Evolutionary conservation across 2,888 invertebrate species (phyloP), one percentile per base, ranked within the genome.

Genomic region (Stegana nigrithorax): DNA sequence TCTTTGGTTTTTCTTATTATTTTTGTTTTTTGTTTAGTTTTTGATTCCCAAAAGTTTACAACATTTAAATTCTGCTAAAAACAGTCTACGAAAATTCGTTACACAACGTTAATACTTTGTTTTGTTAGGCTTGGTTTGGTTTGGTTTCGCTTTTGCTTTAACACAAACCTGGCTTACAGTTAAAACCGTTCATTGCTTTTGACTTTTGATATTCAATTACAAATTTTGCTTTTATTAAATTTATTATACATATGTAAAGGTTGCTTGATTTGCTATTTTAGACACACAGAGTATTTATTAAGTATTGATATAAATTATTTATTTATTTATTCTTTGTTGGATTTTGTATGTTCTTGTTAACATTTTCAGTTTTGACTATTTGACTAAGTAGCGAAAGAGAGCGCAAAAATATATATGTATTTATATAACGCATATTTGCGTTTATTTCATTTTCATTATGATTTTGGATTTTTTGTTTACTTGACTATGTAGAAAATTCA

Each of bases 401-500:
- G 42, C 53, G 36, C 53, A 55, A 55, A 55, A 55, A 55, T 55
- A n/a, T 44, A 59, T 39, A 62, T 53, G 4, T 26, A 42, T n/a
- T 27, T 55, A 29, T 57, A 39, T 55, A 58, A 29, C 61, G 25
- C 25, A 17, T 14, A 25, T 50, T 39, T 19, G 25, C 5, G 25
- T 25, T 36, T 7, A 36, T 50, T 36, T 50, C 14, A 12, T 53
- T 60, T 32, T 60, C 2, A 14, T 56, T 45, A n/a, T 27, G 6
- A 25, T 50, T 59, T 61, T 62, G 44, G 55, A 59, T 56, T 39
- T 47, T 67, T 60, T 60, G 27, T 72, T 78, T 77, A 80, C 70
- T 81, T 80, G 69, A 79, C 80, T 72, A 79, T 72, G 71, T 83
- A 84, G 71, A 85, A 81, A 83, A 85, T 85, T 82, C 85, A 86